These are phyloP conservation scores for Microplitis mediator DNA, from an alignment of 1,140 invertebrate species.

Conservation along the genomic window DNA sequence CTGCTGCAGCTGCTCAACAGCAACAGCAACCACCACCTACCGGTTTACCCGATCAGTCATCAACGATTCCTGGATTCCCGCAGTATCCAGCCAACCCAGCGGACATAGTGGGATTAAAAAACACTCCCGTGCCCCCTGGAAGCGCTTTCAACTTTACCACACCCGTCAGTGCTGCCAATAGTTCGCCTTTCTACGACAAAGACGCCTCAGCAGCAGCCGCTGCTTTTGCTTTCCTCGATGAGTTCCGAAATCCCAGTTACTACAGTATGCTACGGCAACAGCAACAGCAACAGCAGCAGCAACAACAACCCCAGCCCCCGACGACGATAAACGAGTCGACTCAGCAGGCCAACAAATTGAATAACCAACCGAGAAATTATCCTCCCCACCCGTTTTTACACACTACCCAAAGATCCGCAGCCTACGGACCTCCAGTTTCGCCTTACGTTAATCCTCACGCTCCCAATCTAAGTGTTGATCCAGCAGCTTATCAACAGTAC, in stretches of 20 bases:
- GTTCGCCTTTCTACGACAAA: slow-evolving; percentile 55
- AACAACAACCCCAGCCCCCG: slow-evolving; percentile 40
- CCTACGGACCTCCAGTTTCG: slow-evolving; percentile 54
- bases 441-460: slow-evolving; percentile 55
- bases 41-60: slow-evolving; percentile 32
- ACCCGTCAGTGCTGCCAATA: slow-evolving; percentile 42
- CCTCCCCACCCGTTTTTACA: slow-evolving; percentile 57
- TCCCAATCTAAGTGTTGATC: slow-evolving; percentile 54
- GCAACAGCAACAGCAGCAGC: slow-evolving; percentile 51
- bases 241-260: slow-evolving; percentile 57
- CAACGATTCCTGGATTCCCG: slow-evolving; percentile 36
- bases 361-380: slow-evolving; percentile 55
- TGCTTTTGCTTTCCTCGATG: slow-evolving; percentile 55
- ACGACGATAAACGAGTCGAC: slow-evolving; percentile 39
- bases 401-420: slow-evolving; percentile 49
- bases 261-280: slow-evolving; percentile 51
- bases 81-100: slow-evolving; percentile 30
- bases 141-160: slow-evolving; percentile 58
- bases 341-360: slow-evolving; percentile 53
- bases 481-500: slow-evolving; percentile 58
- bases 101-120: slow-evolving; percentile 49
- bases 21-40: slow-evolving; percentile 19
- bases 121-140: slow-evolving; percentile 44
- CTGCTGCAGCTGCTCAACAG: too few species aligned
- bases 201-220: slow-evolving; percentile 51